These are phyloP conservation scores for Xerus rutilus DNA, from an alignment of 2,797 vertebrate genomes.

Conservation along the genomic window DNA sequence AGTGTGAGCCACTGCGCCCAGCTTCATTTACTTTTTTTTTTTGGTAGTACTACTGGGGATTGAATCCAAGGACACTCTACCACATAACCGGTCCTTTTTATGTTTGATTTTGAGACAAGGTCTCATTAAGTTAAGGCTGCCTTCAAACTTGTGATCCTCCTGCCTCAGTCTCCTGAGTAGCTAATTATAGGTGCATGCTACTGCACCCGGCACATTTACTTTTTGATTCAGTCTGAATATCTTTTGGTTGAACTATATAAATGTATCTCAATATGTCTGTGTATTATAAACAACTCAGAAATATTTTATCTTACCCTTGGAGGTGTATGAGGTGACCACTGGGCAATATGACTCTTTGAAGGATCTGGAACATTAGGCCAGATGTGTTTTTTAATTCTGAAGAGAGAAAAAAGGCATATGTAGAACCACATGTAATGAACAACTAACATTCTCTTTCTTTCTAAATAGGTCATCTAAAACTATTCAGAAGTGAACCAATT, in stretches of 20 bases:
- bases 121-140: too few species aligned
- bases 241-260: neutral
- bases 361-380: constrained; percentile 98
- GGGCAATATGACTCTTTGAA: constrained; percentile 96
- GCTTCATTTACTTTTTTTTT: neutral
- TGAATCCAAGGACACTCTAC: neutral
- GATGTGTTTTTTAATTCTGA: constrained; percentile 95
- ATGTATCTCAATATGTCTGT: neutral
- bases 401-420: constrained; percentile 64
- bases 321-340: constrained; percentile 95
- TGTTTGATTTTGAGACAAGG: neutral
- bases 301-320: constrained; percentile 89
- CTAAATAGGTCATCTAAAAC: neutral
- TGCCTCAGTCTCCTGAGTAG: neutral
- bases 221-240: neutral
- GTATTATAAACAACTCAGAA: neutral
- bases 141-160: neutral
- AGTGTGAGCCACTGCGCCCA: too few species aligned
- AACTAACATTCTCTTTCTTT: neutral
- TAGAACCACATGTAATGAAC: neutral
- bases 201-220: neutral
- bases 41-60: neutral
- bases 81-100: neutral
- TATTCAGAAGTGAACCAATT: constrained; percentile 1
- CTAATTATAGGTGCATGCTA: neutral